These are phyloP conservation scores for Smithornis capensis DNA, from an alignment of 2,113 vertebrate genomes.

Conservation along the genomic window DNA sequence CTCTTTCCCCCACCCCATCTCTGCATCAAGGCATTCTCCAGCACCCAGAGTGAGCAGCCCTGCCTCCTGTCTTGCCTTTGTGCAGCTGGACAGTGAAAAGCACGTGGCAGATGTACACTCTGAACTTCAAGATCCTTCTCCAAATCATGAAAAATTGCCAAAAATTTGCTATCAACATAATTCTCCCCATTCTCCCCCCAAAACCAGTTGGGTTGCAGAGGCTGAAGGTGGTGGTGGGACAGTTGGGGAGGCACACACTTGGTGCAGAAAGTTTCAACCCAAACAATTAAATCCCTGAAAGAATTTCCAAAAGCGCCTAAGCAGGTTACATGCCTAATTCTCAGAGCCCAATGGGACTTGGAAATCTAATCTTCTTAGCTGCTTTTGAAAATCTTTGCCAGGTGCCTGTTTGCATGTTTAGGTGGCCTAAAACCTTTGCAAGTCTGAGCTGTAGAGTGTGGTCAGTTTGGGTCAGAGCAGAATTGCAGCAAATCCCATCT, in stretches of 20 bases:
- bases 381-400: conserved; percentile 50
- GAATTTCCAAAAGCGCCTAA: conserved; percentile 42
- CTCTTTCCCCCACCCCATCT: background rate
- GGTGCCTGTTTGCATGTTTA: conserved; percentile 32
- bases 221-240: background rate
- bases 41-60: background rate
- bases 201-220: background rate
- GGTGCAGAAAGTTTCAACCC: conserved; percentile 13
- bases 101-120: fast-evolving
- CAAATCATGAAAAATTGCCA: background rate
- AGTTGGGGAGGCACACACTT: background rate
- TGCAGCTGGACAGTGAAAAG: background rate
- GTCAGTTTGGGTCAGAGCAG: conserved; percentile 40
- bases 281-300: conserved; percentile 34
- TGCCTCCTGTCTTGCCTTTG: background rate
- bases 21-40: background rate
- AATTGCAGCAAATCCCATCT: conserved; percentile 42
- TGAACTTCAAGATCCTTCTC: background rate
- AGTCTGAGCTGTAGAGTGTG: background rate
- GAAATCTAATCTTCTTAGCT: conserved; percentile 43
- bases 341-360: conserved; percentile 17
- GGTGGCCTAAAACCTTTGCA: background rate
- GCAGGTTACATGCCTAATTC: conserved; percentile 44
- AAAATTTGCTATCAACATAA: background rate
- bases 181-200: background rate